Evolutionary conservation across 2,888 invertebrate genomes (phyloP), one percentile per base, ranked within the genome.

Genomic region (Noctua pronuba): DNA sequence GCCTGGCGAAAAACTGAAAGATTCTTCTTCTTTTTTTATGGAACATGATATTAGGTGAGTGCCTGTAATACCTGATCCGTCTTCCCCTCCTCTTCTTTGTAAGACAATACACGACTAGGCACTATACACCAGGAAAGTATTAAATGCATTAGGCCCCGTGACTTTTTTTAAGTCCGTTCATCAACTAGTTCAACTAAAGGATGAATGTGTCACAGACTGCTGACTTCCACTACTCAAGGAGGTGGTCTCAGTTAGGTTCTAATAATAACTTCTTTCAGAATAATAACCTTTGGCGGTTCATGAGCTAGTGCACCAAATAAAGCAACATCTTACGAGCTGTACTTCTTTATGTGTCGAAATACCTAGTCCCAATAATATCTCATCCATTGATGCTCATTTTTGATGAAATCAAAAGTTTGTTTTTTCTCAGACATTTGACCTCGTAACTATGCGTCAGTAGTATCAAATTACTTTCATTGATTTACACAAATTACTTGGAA

Each of bases 381-480:
- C n/a, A 31, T 49, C 1, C 13, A 44, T 24, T 1, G 1, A 35
- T 79, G 13, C 60, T 52, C 1, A 28, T 18, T 49, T 24, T 35
- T 35, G 0, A 28, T 52, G 28, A 77, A 52, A 44, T 52, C 35
- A 2, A 13, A n/a, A 31, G 28, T 35, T 24, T 31, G 10, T 44
- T 46, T 21, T 18, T 52, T 1, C 24, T 65, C 16, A 16, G 60
- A 41, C 28, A 44, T 62, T 24, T 64, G 35, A 18, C 41, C 35
- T 62, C 21, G 24, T 65, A 41, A 28, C 41, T 1, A 21, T 38
- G n/a, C 28, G 44, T 73, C 46, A 65, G 10, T 28, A 38, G 55
- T 84, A 78, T 86, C 73, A 70, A 41, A 75, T 75, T 75, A 31
- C 4, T 35, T 28, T 28, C 18, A 64, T 44, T 60, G 75, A 73